Evolutionary conservation across 2,888 invertebrate genomes (phyloP).

Genomic region (Agrochola litura): DNA sequence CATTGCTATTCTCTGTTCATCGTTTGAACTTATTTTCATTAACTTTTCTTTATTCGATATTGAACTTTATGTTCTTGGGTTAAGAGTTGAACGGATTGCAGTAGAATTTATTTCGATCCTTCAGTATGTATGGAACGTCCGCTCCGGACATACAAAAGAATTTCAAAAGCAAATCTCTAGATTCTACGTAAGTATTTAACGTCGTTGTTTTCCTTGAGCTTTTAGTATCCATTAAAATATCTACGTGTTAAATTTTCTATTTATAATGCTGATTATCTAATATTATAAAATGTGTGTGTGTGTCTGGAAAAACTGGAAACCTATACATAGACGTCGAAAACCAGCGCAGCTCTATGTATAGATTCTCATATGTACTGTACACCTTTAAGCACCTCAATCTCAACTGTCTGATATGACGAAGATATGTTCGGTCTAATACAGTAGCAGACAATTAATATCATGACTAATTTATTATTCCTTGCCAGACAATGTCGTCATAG

Average conservation of each 20-base stretch:
- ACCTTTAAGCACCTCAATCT: constrained; percentile 13
- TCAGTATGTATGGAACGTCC: constrained; percentile 77
- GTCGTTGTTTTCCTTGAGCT: constrained; percentile 58
- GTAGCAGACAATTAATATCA: constrained; percentile 23
- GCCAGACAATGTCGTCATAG: constrained; percentile 33
- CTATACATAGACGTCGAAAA: neutral
- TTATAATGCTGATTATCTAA: constrained; percentile 12
- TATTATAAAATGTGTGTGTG: neutral
- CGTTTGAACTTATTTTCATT: constrained; percentile 33
- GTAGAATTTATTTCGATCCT: constrained; percentile 50
- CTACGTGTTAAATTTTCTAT: constrained; percentile 36
- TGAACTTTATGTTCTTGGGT: constrained; percentile 31
- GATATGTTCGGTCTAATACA: neutral
- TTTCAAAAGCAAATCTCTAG: constrained; percentile 62
- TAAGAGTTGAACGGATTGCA: constrained; percentile 32
- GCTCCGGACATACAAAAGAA: constrained; percentile 75
- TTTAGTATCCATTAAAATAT: constrained; percentile 57
- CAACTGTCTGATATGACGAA: neutral
- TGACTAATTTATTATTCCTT: constrained; percentile 32
- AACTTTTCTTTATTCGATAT: constrained; percentile 18
- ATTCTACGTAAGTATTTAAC: constrained; percentile 47
- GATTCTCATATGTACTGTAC: neutral
- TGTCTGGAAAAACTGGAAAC: neutral
- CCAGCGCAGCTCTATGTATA: neutral
- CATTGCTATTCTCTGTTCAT: constrained; percentile 61